Conservation (phyloP, 2,888 invertebrate genomes). For the Chalcosyrphus nemorum region DNA sequence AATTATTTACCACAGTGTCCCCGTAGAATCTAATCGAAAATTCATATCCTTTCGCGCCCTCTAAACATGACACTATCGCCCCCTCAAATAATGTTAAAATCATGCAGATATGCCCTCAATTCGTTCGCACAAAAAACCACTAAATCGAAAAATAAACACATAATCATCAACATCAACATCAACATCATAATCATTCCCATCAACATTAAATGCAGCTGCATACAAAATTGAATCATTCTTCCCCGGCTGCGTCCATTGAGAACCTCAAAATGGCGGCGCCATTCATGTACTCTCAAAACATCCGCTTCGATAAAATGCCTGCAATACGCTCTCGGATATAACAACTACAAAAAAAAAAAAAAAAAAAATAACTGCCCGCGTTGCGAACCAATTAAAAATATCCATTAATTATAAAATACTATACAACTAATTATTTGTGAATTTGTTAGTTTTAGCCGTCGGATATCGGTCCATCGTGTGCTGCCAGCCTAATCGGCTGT, state of each 20-base stretch:
- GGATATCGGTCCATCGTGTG: conserved; percentile 6
- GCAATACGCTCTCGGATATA: no score
- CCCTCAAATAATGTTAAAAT: not conserved
- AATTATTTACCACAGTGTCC: no score
- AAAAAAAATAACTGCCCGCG: not conserved
- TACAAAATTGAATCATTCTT: not conserved
- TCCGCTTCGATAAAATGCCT: not conserved
- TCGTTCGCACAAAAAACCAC: not conserved
- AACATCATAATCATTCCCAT: conserved; percentile 8
- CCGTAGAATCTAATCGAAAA: not conserved
- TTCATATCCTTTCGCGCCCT: not conserved
- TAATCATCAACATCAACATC: not conserved
- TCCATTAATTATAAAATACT: conserved; percentile 53
- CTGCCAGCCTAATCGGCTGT: conserved; percentile 40
- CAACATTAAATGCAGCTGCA: not conserved
- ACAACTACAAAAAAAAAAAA: no score
- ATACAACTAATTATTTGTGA: conserved; percentile 55
- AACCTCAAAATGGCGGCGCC: not conserved
- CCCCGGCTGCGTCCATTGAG: not conserved
- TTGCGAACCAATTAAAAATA: conserved; percentile 49
- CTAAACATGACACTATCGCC: not conserved
- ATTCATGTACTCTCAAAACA: not conserved
- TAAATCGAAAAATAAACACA: conserved; percentile 5
- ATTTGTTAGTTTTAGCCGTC: conserved; percentile 39
- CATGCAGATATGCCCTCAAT: not conserved